Base-by-base conservation (phyloP, 2,797 vertebrate species). In the Helostoma temminkii region DNA sequence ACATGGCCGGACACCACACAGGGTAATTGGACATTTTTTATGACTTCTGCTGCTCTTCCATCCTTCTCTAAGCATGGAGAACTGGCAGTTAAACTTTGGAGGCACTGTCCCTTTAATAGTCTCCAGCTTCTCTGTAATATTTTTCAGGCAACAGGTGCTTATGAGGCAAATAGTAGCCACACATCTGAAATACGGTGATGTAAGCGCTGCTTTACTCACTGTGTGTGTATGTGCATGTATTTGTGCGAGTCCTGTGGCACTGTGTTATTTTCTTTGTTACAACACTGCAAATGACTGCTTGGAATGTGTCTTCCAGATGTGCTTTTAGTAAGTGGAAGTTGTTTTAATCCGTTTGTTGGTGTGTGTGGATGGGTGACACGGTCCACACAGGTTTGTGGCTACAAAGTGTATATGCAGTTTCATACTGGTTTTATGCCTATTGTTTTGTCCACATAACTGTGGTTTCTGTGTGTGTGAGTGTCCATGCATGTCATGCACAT, bases 241-340 rank as follows among this genome's bases (percentile, higher is more conserved):
- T 52, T 53, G 28, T 36, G 45, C 60, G 66, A 48, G 72, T 60
- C 53, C 42, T 36, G 18, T 21, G 78, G 50, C 72, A 61, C 74
- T 77, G 64, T 76, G 78, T 85, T 81, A 86, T 89, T 85, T 86
- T 75, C 78, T 76, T 47, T 18, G 52, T 86, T 70, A 78, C 65
- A 64, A 60, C 80, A 68, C 77, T 84, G 53, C 72, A 83, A 85
- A 83, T 47, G 61, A 58, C 66, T 70, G 68, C 57, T 76, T 79
- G 89, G 89, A 93, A 94, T 92, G 91, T 64, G 67, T 76, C 69
- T 91, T 92, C 93, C 93, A 93, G 91, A 93, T 93, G 93, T 94
- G 88, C 68, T 53, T 65, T 59, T 53, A 69, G 61, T 68, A 61
- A 85, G 64, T 76, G 67, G 81, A 90, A 86, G 83, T 85, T 86